Percentiles rank a stretch among this genome's conserved stretches.
Evolutionary conservation across 2,888 invertebrate species (phyloP).

Genomic region (Leucania comma): DNA sequence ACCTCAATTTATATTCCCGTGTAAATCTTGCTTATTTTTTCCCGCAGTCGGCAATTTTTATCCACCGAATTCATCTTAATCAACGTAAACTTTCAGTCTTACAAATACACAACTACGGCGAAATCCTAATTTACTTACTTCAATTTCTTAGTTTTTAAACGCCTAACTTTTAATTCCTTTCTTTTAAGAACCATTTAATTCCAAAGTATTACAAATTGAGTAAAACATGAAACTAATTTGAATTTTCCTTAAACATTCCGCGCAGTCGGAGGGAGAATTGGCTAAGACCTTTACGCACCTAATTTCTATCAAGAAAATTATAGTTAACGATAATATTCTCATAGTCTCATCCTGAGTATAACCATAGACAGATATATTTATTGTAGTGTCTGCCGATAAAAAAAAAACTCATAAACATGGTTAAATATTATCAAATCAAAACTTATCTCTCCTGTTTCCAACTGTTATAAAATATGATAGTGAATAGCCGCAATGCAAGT

Average conservation of each 20-base stretch:
- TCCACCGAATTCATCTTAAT: slow-evolving; percentile 63
- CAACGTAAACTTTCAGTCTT: slow-evolving; percentile 47
- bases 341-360: neutral
- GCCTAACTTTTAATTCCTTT: slow-evolving; percentile 53
- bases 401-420: slow-evolving; percentile 2
- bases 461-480: slow-evolving; percentile 65
- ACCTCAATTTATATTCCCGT: slow-evolving; percentile 61
- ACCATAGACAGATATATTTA: neutral
- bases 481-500: slow-evolving; percentile 67
- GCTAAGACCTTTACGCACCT: slow-evolving; percentile 19
- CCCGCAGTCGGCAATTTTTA: slow-evolving; percentile 54
- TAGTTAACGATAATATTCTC: neutral
- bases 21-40: slow-evolving; percentile 64
- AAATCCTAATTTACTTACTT: slow-evolving; percentile 58
- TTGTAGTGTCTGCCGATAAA: neutral
- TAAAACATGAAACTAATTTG: slow-evolving; percentile 54
- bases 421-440: slow-evolving; percentile 13
- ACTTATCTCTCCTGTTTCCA: slow-evolving; percentile 8
- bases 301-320: slow-evolving; percentile 7
- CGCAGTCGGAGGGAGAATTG: slow-evolving; percentile 2
- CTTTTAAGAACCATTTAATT: slow-evolving; percentile 50
- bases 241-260: slow-evolving; percentile 43
- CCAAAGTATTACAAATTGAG: slow-evolving; percentile 55
- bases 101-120: slow-evolving; percentile 36
- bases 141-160: slow-evolving; percentile 51